Percentiles rank a stretch among this genome's conserved stretches.
These are phyloP conservation scores for Fulmarus glacialis DNA, from an alignment of 2,113 vertebrate species.

Conservation along the genomic window DNA sequence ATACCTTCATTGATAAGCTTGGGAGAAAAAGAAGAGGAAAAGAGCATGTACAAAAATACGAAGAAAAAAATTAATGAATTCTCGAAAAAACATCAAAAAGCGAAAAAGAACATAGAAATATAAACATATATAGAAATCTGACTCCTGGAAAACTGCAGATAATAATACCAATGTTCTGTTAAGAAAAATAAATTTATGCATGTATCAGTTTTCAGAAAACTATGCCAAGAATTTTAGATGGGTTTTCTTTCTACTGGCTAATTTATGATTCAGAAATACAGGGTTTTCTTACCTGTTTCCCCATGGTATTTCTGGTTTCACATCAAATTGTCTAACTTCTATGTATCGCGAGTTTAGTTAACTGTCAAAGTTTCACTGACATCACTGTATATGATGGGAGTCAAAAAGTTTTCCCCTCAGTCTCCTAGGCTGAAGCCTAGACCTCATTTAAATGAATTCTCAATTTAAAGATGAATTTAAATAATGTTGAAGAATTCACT, in stretches of 20 bases:
- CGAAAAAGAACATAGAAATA: neutral
- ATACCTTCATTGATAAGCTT: neutral
- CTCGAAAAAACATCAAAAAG: neutral
- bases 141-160: neutral
- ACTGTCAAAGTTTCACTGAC: neutral
- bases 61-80: neutral
- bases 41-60: neutral
- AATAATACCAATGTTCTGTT: neutral
- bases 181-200: neutral
- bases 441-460: neutral
- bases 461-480: neutral
- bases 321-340: neutral
- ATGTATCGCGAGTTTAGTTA: neutral
- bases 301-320: constrained; percentile 19
- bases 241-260: constrained; percentile 21
- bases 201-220: neutral
- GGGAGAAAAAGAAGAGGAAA: neutral
- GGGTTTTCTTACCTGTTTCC: constrained; percentile 27
- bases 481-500: neutral
- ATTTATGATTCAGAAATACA: constrained; percentile 4
- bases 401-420: neutral
- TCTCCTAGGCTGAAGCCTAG: neutral
- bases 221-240: neutral
- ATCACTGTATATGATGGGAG: neutral
- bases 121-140: neutral